phyloP scores from a whole-genome alignment of 2,888 invertebrate genomes.

The Drosophila lutescens region DNA sequence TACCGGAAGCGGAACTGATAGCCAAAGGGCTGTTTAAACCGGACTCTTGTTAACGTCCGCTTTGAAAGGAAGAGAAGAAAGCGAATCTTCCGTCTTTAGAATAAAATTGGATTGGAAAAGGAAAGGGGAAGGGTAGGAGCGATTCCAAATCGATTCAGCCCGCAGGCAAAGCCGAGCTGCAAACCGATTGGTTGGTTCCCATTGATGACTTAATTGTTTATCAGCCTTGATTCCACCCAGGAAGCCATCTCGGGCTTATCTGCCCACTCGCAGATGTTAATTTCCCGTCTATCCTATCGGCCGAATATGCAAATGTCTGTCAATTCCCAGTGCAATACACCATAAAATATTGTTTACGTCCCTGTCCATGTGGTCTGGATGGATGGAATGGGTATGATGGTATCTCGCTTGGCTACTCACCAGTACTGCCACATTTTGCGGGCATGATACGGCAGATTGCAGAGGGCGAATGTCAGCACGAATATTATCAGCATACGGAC shows the following conservation, averaged over 20 bases:
- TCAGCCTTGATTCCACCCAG: slow-evolving; percentile 13
- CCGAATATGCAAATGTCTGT: slow-evolving; percentile 47
- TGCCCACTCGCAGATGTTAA: slow-evolving; percentile 25
- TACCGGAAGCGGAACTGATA: slow-evolving; percentile 32
- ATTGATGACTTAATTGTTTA: slow-evolving; percentile 63
- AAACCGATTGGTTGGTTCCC: slow-evolving; percentile 2
- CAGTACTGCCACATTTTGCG: slow-evolving; percentile 95
- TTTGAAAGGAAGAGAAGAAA: slow-evolving; percentile 1
- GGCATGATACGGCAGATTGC: slow-evolving; percentile 95
- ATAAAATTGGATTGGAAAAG: slow-evolving; percentile 6
- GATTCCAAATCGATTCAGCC: slow-evolving; percentile 33
- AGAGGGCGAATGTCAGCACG: slow-evolving; percentile 94
- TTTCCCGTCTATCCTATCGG: slow-evolving; percentile 14
- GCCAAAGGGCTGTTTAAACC: slow-evolving; percentile 7
- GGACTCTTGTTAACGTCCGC: slow-evolving; percentile 6
- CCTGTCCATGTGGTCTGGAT: background rate
- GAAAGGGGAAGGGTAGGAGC: background rate
- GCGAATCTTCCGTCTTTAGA: background rate
- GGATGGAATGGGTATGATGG: background rate
- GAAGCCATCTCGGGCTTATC: slow-evolving; percentile 21
- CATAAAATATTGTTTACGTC: slow-evolving; percentile 39
- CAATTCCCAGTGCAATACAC: slow-evolving; percentile 13
- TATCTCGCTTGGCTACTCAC: slow-evolving; percentile 80
- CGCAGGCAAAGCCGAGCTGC: slow-evolving; percentile 13
- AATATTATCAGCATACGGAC: slow-evolving; percentile 95